Evolutionary conservation across 2,797 vertebrate genomes (phyloP).

Genomic region (Parotocinclus haroldoi): DNA sequence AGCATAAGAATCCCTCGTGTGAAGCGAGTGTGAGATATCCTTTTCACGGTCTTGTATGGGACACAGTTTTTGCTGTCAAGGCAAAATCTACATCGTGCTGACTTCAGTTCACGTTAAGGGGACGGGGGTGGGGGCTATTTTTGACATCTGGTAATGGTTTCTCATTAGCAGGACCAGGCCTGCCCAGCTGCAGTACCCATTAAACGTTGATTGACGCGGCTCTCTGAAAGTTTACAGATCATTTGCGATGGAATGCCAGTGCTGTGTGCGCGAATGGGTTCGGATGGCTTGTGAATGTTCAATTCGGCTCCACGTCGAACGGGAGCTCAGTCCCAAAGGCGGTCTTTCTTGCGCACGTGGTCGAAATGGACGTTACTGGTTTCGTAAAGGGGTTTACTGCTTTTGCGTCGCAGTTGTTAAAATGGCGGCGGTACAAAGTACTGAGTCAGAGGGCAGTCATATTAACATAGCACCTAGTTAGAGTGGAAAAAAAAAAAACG

Average conservation of each 20-base stretch:
- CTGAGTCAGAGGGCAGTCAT: no score
- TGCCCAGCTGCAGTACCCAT: constrained; percentile 29
- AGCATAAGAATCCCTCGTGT: constrained; percentile 46
- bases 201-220: constrained; percentile 30
- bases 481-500: no score
- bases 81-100: constrained; percentile 26
- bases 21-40: constrained; percentile 44
- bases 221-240: constrained; percentile 32
- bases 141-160: constrained; percentile 34
- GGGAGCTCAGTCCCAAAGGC: no score
- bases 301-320: no score
- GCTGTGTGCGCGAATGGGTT: constrained; percentile 19
- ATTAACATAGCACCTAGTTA: no score
- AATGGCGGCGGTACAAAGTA: no score
- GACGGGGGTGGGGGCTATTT: constrained; percentile 12
- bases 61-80: constrained; percentile 27
- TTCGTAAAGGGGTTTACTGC: no score
- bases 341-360: no score
- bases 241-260: constrained; percentile 30
- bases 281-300: not conserved
- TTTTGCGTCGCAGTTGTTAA: no score
- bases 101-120: constrained; percentile 15
- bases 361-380: no score
- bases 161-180: constrained; percentile 15
- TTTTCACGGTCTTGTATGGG: constrained; percentile 46